Base-by-base conservation (phyloP, 2,113 vertebrate species). In the Perca flavescens region DNA sequence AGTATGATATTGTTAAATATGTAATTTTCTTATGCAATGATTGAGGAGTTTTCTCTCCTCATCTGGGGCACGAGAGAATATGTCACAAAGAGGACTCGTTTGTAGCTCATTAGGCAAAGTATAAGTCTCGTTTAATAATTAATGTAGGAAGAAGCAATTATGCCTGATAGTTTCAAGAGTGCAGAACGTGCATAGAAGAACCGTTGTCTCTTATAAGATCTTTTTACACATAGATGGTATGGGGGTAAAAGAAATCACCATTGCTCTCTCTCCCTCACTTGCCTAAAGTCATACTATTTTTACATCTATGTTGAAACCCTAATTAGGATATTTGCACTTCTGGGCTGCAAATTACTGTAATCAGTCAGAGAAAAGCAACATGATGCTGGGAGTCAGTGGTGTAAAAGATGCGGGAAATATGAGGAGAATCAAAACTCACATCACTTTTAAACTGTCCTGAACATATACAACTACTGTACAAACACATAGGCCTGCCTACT, bases 91-190 rank as follows among this genome's bases (percentile, higher is more conserved):
- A 80, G 1, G 34, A 47, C 11, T 82, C 50, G 75, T 79, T 84
- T 81, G 77, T 66, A 66, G 61, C 72, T 88, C 58, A 81, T 82
- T 76, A 79, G 19, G 19, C 46, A 81, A 71, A 66, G 57, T 46
- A n/a, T 72, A 58, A 67, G 67, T 84, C 17, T 49, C 22, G 19
- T 64, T 91, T 85, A 84, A 85, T 89, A 75, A 84, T 83, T 86
- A 21, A 89, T 88, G 79, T 54, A 14, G 52, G 61, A 85, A 67
- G 36, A 83, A 57, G 46, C 31, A 61, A 40, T 82, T 88, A 79
- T 72, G 71, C 1, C 10, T 61, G 43, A 57, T 79, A 22, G 21
- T 76, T 80, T 76, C 43, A 46, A 40, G 13, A 75, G 54, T n/a
- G 15, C 54, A 34, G 17, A 21, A 25, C 0, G 53, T 60, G 52